phyloP scores from a whole-genome alignment of 2,888 invertebrate species.

The Drosophila meridiana region DNA sequence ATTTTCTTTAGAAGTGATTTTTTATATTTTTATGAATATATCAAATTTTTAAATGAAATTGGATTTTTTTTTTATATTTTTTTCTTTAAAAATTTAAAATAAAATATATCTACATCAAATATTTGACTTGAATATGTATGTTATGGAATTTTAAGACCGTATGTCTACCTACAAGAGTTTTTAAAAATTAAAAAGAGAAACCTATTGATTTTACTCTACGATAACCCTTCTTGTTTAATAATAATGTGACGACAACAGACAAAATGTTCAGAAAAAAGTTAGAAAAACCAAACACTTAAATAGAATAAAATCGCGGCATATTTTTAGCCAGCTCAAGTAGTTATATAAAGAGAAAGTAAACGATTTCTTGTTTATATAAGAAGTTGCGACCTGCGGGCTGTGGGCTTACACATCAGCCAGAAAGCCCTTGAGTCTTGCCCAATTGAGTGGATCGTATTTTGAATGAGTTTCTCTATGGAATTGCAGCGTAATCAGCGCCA shows the following conservation, averaged over 20 bases:
- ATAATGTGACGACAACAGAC: neutral
- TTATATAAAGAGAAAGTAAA: slow-evolving; percentile 1
- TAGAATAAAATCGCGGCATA: neutral
- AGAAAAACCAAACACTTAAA: neutral
- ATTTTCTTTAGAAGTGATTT: no score
- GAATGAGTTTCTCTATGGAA: slow-evolving; percentile 17
- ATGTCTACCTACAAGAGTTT: neutral
- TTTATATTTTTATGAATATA: neutral
- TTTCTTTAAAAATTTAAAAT: neutral
- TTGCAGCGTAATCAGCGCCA: slow-evolving; percentile 26
- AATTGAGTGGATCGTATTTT: slow-evolving; percentile 44
- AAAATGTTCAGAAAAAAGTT: neutral
- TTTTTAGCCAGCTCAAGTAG: neutral
- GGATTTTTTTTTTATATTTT: neutral
- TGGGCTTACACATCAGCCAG: neutral
- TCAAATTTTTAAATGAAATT: neutral
- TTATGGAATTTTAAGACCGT: neutral
- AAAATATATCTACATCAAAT: neutral
- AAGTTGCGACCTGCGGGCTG: neutral
- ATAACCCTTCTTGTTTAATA: neutral
- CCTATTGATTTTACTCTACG: neutral
- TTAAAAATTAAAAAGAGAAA: neutral
- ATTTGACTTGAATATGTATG: neutral
- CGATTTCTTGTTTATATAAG: neutral
- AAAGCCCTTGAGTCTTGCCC: slow-evolving; percentile 8